A percentile compares a stretch with the other conserved stretches of the same genome.
These are phyloP conservation scores for Heliconius sara DNA, from an alignment of 2,888 invertebrate genomes.

Conservation along the genomic window DNA sequence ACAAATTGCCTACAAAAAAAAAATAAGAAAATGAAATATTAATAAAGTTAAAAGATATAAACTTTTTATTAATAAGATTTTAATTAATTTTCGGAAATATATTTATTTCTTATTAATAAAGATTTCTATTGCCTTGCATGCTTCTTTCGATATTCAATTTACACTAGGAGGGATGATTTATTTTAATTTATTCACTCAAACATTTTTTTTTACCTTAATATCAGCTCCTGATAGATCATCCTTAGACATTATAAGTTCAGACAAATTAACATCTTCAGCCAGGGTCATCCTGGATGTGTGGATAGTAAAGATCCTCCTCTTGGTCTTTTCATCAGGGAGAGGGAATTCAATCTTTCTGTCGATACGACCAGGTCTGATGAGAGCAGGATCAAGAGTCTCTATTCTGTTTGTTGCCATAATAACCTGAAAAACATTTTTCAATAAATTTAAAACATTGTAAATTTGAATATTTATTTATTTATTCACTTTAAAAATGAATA, in stretches of 20 bases:
- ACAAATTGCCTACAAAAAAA: slow-evolving; percentile 93
- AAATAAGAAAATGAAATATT: background rate
- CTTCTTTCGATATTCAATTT: no score
- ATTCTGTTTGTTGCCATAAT: slow-evolving; percentile 99
- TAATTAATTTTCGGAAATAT: no score
- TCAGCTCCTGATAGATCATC: slow-evolving; percentile 99
- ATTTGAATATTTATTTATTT: no score
- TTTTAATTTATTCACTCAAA: no score
- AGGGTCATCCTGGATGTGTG: slow-evolving; percentile 99
- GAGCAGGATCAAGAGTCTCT: slow-evolving; percentile 98
- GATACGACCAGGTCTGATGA: slow-evolving; percentile 99
- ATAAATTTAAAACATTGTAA: slow-evolving; percentile 25
- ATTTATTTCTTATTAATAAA: no score
- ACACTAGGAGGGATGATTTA: no score
- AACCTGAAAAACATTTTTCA: slow-evolving; percentile 82
- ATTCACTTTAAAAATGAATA: no score
- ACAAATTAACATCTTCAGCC: slow-evolving; percentile 97
- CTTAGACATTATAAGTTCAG: slow-evolving; percentile 99
- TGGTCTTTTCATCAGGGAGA: slow-evolving; percentile 99
- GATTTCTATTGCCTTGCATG: no score
- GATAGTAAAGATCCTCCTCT: slow-evolving; percentile 97
- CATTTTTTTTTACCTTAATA: slow-evolving; percentile 87
- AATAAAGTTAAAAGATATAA: no score
- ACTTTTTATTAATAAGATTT: no score
- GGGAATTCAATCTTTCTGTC: slow-evolving; percentile 99